Conservation (phyloP, 2,888 invertebrate genomes). For the Bombyx huttoni region DNA sequence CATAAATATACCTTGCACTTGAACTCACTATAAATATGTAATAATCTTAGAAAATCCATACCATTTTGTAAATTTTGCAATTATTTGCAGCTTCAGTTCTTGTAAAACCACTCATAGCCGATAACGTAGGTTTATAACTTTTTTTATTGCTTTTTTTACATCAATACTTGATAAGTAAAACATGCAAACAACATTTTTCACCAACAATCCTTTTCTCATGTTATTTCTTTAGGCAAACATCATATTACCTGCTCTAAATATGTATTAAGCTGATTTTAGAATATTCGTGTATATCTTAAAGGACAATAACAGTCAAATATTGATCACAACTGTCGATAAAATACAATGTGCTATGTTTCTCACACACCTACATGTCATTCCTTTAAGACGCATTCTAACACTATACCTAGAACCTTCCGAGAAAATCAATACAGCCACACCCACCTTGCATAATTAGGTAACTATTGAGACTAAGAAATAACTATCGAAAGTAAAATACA, state of each 20-base stretch:
- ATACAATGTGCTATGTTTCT: constrained; percentile 41
- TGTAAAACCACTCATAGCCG: constrained; percentile 41
- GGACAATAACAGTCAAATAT: constrained; percentile 16
- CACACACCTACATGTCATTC: constrained; percentile 50
- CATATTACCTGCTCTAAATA: too few species aligned
- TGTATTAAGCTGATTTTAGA: too few species aligned
- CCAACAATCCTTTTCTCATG: background rate
- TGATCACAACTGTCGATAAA: constrained; percentile 23
- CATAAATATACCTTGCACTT: background rate
- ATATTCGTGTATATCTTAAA: background rate
- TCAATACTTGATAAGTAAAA: constrained; percentile 25
- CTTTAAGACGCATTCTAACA: constrained; percentile 55
- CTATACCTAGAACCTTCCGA: constrained; percentile 66
- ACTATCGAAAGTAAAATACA: constrained; percentile 33
- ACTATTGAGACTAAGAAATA: constrained; percentile 28
- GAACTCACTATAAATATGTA: constrained; percentile 2
- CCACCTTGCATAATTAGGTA: constrained; percentile 67
- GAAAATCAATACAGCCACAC: constrained; percentile 74
- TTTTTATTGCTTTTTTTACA: constrained; percentile 43
- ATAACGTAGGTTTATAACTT: constrained; percentile 52
- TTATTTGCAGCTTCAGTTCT: constrained; percentile 1
- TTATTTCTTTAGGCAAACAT: background rate
- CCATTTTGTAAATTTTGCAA: constrained; percentile 8
- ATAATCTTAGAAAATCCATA: constrained; percentile 6
- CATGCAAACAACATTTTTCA: background rate